These are phyloP conservation scores for Syrrhaptes paradoxus DNA, from an alignment of 2,113 vertebrate species.

Conservation along the genomic window DNA sequence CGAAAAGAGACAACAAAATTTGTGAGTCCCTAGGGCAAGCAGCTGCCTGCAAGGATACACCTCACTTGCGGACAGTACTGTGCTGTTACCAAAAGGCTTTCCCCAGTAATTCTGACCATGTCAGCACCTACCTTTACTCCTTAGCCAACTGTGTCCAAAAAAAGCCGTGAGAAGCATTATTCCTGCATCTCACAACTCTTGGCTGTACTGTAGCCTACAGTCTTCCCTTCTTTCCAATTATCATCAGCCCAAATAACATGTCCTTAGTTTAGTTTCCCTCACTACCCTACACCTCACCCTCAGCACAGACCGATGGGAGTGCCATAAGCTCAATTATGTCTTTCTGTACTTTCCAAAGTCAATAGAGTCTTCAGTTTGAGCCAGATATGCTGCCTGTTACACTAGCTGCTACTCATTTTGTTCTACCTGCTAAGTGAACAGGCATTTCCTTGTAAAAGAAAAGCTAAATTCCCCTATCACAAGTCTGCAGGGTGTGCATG, in stretches of 20 bases:
- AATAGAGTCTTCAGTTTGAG: neutral
- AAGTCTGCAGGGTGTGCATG: accelerated
- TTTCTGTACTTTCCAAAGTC: neutral
- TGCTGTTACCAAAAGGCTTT: neutral
- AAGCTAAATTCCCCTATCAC: neutral
- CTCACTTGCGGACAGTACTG: neutral
- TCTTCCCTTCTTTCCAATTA: neutral
- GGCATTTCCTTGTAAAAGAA: neutral
- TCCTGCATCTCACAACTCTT: neutral
- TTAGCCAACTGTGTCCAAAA: neutral
- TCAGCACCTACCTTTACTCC: neutral
- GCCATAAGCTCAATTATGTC: neutral
- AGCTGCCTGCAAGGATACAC: neutral
- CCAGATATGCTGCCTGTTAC: neutral
- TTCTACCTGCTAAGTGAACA: accelerated
- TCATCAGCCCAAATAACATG: neutral
- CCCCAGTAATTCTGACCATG: neutral
- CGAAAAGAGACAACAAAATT: neutral
- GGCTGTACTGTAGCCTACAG: neutral
- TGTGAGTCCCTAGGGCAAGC: neutral
- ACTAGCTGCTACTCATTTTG: neutral
- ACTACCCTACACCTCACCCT: neutral
- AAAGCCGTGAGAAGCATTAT: neutral
- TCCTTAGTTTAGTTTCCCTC: neutral
- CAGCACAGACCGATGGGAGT: neutral